Percentiles rank a stretch among this genome's conserved stretches.
Conservation (phyloP, 2,113 vertebrate genomes). For the Danio rerio region DNA sequence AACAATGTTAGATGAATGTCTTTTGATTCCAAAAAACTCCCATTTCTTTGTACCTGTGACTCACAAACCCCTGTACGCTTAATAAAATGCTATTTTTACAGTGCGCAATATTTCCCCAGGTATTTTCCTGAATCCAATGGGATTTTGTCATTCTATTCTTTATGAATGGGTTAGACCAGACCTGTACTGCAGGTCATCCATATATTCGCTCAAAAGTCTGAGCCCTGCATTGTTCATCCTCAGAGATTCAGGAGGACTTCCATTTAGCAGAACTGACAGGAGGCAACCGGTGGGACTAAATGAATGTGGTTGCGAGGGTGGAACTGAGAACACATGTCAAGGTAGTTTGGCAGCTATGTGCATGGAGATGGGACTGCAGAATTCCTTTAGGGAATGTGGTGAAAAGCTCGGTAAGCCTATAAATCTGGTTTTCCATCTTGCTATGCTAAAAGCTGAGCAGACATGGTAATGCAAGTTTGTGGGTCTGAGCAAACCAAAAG, state of each 20-base stretch:
- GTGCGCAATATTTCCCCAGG: not conserved
- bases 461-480: not conserved
- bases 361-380: constrained; percentile 4
- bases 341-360: constrained; percentile 30
- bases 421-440: not conserved
- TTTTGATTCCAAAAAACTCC: not conserved
- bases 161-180: not conserved
- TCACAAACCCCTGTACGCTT: not conserved
- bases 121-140: not conserved
- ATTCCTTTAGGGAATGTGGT: constrained; percentile 25
- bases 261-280: constrained; percentile 33
- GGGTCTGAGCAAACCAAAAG: not conserved
- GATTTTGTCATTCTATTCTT: not conserved
- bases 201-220: not conserved
- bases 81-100: not conserved
- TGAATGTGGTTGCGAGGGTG: constrained; percentile 12
- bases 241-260: constrained; percentile 1
- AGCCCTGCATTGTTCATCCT: constrained; percentile 9
- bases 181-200: not conserved
- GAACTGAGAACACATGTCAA: constrained; percentile 37
- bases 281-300: constrained; percentile 15
- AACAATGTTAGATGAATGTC: not conserved
- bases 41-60: not conserved
- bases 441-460: not conserved
- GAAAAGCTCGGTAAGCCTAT: not conserved